A percentile compares a stretch with the other conserved stretches of the same genome.
Conservation (phyloP, 2,888 invertebrate species). For the Lasioglossum malachurum region DNA sequence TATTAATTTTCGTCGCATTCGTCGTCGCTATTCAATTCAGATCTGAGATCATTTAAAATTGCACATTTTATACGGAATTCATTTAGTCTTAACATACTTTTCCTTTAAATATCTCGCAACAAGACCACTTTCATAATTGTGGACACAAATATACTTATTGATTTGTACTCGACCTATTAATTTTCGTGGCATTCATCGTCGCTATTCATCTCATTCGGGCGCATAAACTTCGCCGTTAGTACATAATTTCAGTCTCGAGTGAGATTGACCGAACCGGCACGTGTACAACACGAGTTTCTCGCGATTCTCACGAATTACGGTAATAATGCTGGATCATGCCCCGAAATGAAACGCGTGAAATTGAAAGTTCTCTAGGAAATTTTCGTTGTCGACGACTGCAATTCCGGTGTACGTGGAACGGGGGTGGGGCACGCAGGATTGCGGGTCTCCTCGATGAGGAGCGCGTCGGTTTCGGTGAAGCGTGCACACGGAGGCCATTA, state of each 20-base stretch:
- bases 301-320: not conserved
- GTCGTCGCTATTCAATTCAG: not conserved
- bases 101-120: no score
- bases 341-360: not conserved
- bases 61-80: no score
- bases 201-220: not conserved
- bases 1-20: not conserved
- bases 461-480: slow-evolving; percentile 22
- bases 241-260: not conserved
- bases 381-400: slow-evolving; percentile 7
- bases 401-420: slow-evolving; percentile 9
- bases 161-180: no score
- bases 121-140: no score
- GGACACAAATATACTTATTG: no score
- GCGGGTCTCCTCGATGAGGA: slow-evolving; percentile 17
- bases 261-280: not conserved
- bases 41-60: no score
- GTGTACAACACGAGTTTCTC: not conserved
- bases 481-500: slow-evolving; percentile 28
- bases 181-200: not conserved
- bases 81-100: no score
- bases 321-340: not conserved
- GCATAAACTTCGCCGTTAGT: not conserved
- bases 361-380: not conserved
- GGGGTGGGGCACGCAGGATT: not conserved